Base-by-base conservation (phyloP, 2,113 vertebrate genomes). In the Cololabis saira region DNA sequence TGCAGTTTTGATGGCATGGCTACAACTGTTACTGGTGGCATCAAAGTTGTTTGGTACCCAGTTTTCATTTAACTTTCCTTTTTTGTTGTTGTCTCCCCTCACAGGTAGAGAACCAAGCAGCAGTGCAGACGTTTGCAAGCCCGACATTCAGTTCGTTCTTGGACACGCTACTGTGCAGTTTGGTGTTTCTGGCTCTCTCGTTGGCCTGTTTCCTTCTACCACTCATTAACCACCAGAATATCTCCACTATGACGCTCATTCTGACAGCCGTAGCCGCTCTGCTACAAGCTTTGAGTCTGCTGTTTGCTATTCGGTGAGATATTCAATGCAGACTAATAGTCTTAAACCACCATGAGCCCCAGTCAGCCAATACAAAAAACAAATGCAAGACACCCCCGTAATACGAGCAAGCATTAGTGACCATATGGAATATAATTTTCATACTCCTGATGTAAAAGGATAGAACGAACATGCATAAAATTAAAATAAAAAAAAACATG, bases 111-210 rank as follows among this genome's bases (percentile, higher is more conserved):
- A 87, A 67, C 24, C 84, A 83, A 53, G 82, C 89, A 45, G 90
- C 94, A 0, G 94, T 96, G 82, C 95, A 96, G 91, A 99, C 96
- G 0, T 97, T 99, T 24, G 96, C 97, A 83, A 98, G 96, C 2
- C 95, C 97, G 4, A 96, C 94, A 44, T 99, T 98, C 90, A 98
- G 97, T 76, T 98, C 95, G 0, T 94, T 99, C 48, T 91, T 99
- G 86, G 98, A 99, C 4, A 96, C 98, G 90, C 81, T 96, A 63
- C 93, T 99, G 75, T 97, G 95, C 37, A 95, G 94, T 27, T 93
- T 83, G 0, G 95, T 99, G 61, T 97, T 98, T 87, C 86, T 98
- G 64, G 93, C 96, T 43, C 95, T 98, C 54, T 96, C 96, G 0
- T 33, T 95, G 82, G 95, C 96, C 1, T 99, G 97, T 91, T 98